Conservation (phyloP, 2,888 invertebrate genomes). For the Matsumyia berberina region DNA sequence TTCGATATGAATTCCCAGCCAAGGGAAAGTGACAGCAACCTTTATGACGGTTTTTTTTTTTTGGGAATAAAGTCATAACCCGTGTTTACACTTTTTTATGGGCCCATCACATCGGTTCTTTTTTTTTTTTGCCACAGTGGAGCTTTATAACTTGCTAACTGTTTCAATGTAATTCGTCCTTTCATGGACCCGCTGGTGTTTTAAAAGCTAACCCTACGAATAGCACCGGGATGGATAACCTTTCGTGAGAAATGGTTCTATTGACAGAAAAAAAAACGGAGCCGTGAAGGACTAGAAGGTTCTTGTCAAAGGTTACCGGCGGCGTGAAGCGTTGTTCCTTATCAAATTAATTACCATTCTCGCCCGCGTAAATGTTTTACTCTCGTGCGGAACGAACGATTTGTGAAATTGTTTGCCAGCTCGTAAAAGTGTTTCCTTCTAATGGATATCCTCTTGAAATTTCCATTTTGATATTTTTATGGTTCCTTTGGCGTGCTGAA, state of each 20-base stretch:
- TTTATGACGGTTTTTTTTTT: slow-evolving; percentile 9
- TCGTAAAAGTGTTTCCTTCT: slow-evolving; percentile 43
- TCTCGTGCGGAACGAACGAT: slow-evolving; percentile 47
- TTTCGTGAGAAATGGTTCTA: not conserved
- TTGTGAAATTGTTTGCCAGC: slow-evolving; percentile 45
- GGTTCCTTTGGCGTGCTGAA: not conserved
- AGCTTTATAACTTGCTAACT: slow-evolving; percentile 53
- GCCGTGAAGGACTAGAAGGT: not conserved
- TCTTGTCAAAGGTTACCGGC: slow-evolving; percentile 35
- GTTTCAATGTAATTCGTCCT: slow-evolving; percentile 7
- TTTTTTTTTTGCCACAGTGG: not conserved
- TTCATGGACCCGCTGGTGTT: not conserved
- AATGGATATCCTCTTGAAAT: slow-evolving; percentile 41
- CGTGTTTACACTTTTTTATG: slow-evolving; percentile 53
- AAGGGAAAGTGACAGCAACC: slow-evolving; percentile 2
- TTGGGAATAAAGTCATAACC: slow-evolving; percentile 36
- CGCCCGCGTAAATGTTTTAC: slow-evolving; percentile 35
- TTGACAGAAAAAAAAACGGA: not conserved
- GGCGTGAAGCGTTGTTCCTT: slow-evolving; percentile 14
- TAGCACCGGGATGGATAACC: slow-evolving; percentile 7
- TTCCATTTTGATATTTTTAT: slow-evolving; percentile 36
- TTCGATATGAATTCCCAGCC: not conserved
- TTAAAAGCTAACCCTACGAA: too few relatives aligned
- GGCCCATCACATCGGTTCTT: slow-evolving; percentile 8
- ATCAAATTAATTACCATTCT: slow-evolving; percentile 50